Conservation (phyloP, 2,113 vertebrate genomes). For the Cynoglossus semilaevis region DNA sequence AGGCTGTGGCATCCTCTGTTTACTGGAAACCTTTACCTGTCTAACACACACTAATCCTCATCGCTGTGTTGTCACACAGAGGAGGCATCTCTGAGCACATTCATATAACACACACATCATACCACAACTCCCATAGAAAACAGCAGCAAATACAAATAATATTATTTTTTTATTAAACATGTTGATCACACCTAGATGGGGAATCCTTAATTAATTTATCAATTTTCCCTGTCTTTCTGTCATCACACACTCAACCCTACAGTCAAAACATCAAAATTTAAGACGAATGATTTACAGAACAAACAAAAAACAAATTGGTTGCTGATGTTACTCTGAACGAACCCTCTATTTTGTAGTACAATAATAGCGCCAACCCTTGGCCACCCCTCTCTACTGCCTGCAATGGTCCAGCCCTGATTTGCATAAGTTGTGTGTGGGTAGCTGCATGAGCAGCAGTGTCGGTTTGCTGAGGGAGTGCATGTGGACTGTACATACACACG, state of each 20-base stretch:
- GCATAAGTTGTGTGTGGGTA: slow-evolving; percentile 90
- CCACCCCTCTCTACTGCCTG: slow-evolving; percentile 63
- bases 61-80: slow-evolving; percentile 25
- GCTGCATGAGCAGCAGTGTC: slow-evolving; percentile 83
- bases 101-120: background rate
- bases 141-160: too few relatives aligned
- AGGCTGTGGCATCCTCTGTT: slow-evolving; percentile 52
- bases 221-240: slow-evolving; percentile 23
- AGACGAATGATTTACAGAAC: too few relatives aligned
- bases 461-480: slow-evolving; percentile 76
- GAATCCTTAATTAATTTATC: slow-evolving; percentile 22
- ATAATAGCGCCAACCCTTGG: slow-evolving; percentile 20
- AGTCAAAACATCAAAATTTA: too few relatives aligned
- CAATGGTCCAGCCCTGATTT: slow-evolving; percentile 91
- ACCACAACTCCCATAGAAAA: too few relatives aligned
- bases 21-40: slow-evolving; percentile 63
- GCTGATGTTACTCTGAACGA: too few relatives aligned
- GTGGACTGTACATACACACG: slow-evolving; percentile 56
- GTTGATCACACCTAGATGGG: slow-evolving; percentile 13
- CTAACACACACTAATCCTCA: slow-evolving; percentile 52
- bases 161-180: too few relatives aligned
- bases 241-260: too few relatives aligned
- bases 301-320: too few relatives aligned
- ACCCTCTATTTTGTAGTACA: slow-evolving; percentile 6
- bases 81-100: slow-evolving; percentile 17